Evolutionary conservation across 2,797 vertebrate species (phyloP).

Genomic region (Myotis planiceps): DNA sequence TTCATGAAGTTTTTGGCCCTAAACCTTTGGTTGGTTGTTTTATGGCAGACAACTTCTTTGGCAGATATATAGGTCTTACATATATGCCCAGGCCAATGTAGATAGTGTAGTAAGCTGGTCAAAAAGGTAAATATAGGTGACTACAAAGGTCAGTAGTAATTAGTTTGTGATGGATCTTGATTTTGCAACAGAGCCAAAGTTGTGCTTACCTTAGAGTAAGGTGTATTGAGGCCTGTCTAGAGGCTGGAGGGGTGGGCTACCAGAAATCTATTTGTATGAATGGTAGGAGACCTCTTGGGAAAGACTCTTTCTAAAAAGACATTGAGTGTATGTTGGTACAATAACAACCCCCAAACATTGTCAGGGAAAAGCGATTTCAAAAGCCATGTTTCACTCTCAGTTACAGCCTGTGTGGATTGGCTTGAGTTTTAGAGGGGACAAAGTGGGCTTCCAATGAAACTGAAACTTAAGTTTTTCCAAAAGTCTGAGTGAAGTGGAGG

Average conservation of each 20-base stretch:
- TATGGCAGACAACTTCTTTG: not conserved
- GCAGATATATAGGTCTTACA: not conserved
- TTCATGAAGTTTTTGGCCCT: not conserved
- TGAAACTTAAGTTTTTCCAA: not conserved
- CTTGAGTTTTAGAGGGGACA: not conserved
- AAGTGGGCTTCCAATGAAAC: not conserved
- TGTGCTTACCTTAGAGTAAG: not conserved
- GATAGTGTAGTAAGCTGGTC: not conserved
- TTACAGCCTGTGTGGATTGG: not conserved
- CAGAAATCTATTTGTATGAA: not conserved
- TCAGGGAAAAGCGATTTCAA: not conserved
- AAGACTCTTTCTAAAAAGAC: not conserved
- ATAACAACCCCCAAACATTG: not conserved
- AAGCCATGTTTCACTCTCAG: not conserved
- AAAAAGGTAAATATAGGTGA: not conserved
- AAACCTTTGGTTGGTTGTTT: constrained; percentile 3
- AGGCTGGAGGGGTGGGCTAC: not conserved
- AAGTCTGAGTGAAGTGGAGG: not conserved
- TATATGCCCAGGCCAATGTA: not conserved
- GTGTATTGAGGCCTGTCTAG: not conserved
- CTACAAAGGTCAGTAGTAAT: not conserved
- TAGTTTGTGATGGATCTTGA: not conserved
- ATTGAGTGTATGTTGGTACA: not conserved
- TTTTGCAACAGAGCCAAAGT: not conserved
- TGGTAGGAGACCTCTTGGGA: not conserved